Conservation (phyloP, 2,888 invertebrate species). For the Eremobia ochroleuca region DNA sequence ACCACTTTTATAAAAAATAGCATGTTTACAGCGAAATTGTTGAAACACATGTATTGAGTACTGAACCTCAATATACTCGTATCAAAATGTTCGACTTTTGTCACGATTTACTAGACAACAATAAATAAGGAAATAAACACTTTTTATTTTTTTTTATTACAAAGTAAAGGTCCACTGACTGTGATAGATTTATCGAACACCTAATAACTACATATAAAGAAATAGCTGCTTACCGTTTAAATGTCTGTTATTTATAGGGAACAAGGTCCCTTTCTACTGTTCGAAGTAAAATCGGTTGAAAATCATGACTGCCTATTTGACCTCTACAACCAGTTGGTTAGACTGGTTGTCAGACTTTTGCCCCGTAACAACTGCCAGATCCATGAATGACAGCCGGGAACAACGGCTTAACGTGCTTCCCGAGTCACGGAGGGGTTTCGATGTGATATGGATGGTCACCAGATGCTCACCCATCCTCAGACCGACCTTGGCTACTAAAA, state of each 20-base stretch:
- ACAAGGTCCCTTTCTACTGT: background rate
- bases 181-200: background rate
- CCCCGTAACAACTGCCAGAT: background rate
- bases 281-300: background rate
- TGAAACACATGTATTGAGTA: background rate
- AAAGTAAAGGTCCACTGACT: constrained; percentile 1
- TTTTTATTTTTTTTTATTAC: background rate
- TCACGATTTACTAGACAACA: background rate
- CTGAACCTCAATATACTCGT: background rate
- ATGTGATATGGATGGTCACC: no score
- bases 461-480: no score
- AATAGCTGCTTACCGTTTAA: background rate
- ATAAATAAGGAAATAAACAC: background rate
- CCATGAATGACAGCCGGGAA: no score
- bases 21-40: background rate
- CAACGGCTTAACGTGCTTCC: no score
- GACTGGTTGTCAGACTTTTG: background rate
- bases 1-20: background rate
- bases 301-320: background rate
- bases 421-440: no score
- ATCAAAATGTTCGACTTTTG: background rate
- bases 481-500: background rate
- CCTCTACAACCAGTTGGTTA: background rate
- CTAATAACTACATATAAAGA: background rate
- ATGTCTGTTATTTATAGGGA: constrained; percentile 10